Evolutionary conservation across 2,797 vertebrate species (phyloP).

Genomic region (Rallus crepitans): DNA sequence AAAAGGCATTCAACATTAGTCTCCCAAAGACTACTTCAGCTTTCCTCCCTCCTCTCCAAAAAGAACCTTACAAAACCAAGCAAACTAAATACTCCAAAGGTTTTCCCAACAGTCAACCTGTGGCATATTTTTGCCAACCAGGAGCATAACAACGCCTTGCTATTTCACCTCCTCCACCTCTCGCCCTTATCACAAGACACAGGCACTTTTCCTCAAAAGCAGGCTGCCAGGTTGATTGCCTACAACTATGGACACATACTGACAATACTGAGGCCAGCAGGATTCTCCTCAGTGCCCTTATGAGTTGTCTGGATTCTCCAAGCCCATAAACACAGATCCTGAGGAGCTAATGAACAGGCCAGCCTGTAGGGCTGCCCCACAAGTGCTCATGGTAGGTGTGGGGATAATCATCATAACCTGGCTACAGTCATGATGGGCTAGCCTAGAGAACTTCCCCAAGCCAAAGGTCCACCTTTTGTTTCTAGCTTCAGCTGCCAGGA

Average conservation of each 20-base stretch:
- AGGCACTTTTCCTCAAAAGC: neutral
- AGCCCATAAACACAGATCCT: neutral
- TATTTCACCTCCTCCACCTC: neutral
- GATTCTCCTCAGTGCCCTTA: neutral
- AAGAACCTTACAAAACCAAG: neutral
- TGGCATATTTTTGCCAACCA: neutral
- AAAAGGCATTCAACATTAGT: neutral
- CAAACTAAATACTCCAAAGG: neutral
- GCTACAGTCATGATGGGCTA: neutral
- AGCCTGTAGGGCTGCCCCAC: neutral
- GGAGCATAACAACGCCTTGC: neutral
- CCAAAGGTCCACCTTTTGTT: neutral
- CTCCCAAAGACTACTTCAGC: neutral
- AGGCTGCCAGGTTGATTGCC: neutral
- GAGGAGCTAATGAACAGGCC: neutral
- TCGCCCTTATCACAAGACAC: fast-evolving
- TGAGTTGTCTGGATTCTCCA: neutral
- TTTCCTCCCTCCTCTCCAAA: neutral
- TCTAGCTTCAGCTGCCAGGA: neutral
- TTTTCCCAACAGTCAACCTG: neutral
- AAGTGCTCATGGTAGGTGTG: neutral
- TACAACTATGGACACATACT: neutral
- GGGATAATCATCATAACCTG: neutral
- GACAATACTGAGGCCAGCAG: neutral
- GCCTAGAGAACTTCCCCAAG: neutral